phyloP scores from a whole-genome alignment of 1,140 invertebrate species.

The Camponotus pennsylvanicus region DNA sequence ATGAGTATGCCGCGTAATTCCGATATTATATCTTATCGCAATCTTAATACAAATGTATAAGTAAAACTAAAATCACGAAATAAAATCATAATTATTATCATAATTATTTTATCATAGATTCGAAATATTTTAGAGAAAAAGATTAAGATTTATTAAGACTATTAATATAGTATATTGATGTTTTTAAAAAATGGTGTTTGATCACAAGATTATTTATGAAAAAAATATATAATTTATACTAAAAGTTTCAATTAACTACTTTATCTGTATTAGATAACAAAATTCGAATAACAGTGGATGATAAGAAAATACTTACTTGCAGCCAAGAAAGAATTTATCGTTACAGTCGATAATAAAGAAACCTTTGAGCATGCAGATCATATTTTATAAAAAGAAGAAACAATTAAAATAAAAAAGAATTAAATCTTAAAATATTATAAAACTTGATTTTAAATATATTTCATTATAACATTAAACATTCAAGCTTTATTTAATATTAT shows the following conservation, averaged over 20 bases:
- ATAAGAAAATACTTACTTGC: slow-evolving; percentile 26
- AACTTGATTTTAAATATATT: not conserved
- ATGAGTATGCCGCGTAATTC: not conserved
- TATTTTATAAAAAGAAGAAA: not conserved
- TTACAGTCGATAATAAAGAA: slow-evolving; percentile 43
- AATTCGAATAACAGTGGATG: not conserved
- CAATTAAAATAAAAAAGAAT: not conserved
- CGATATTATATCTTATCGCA: not conserved
- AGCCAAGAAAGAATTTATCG: slow-evolving; percentile 36
- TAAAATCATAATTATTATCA: not conserved
- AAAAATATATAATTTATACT: not conserved
- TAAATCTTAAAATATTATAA: not conserved
- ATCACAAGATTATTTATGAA: not conserved
- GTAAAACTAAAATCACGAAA: not conserved
- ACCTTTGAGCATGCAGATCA: not conserved
- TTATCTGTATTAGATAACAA: slow-evolving; percentile 49
- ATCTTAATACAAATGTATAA: not conserved
- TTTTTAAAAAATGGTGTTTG: slow-evolving; percentile 3
- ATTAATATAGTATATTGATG: not conserved
- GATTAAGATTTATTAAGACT: not conserved
- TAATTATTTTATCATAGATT: not conserved
- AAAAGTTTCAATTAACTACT: slow-evolving; percentile 12
- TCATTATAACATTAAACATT: not conserved
- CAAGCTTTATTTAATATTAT: not conserved
- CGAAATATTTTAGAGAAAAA: not conserved